A percentile compares a stretch with the other conserved stretches of the same genome.
Conservation (phyloP, 2,797 vertebrate genomes). For the Pseudochirops cupreus region DNA sequence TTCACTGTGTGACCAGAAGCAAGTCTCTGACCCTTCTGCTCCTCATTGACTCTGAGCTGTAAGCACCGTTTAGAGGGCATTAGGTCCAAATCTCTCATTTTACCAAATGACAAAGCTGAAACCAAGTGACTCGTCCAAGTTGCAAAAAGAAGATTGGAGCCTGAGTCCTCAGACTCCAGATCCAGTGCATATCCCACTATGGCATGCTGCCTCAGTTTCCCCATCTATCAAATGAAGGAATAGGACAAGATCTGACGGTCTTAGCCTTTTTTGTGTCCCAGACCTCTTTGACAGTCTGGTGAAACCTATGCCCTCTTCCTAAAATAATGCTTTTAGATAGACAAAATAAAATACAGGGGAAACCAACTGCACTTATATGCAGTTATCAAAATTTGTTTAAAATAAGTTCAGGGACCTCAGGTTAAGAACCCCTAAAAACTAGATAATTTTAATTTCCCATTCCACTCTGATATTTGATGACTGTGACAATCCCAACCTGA, state of each 20-base stretch:
- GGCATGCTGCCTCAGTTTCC: background rate
- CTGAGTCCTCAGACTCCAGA: background rate
- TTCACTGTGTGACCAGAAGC: background rate
- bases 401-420: background rate
- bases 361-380: background rate
- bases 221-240: background rate
- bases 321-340: background rate
- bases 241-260: background rate
- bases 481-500: background rate
- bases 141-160: background rate
- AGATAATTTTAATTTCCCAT: background rate
- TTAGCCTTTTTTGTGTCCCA: background rate
- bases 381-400: background rate
- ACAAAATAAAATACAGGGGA: background rate
- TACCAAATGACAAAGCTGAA: background rate
- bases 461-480: background rate
- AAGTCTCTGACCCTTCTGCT: background rate
- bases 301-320: background rate
- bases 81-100: background rate
- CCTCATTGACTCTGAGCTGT: background rate
- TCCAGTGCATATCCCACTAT: background rate
- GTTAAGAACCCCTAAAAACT: background rate
- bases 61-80: background rate
- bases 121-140: background rate
- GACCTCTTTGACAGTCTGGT: background rate